Evolutionary conservation across 2,888 invertebrate species (phyloP).

Genomic region (Sphinx pinastri): DNA sequence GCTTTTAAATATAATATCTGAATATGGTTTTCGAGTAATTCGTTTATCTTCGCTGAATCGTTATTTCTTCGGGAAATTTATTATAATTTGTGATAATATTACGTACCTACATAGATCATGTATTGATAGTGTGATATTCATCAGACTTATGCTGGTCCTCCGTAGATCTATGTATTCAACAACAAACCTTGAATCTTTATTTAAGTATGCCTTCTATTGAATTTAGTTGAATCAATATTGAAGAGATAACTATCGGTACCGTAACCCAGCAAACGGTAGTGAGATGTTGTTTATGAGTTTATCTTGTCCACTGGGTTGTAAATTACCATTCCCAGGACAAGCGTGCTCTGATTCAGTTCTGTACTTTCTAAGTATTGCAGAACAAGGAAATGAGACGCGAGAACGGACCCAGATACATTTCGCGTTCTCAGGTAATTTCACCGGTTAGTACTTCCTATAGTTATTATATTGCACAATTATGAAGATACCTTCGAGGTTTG

Average conservation of each 20-base stretch:
- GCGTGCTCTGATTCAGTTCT: slow-evolving; percentile 7
- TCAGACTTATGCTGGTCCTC: no score
- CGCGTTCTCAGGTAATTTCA: background rate
- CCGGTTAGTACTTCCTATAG: background rate
- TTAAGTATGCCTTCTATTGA: no score
- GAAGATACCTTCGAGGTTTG: background rate
- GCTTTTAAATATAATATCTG: no score
- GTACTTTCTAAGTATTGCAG: slow-evolving; percentile 19
- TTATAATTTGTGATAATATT: no score
- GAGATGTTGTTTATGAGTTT: background rate
- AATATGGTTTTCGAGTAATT: no score
- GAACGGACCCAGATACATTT: slow-evolving; percentile 6
- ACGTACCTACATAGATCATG: no score
- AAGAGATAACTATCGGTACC: background rate
- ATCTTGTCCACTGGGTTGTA: background rate
- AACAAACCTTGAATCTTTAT: no score
- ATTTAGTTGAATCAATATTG: no score
- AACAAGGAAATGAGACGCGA: slow-evolving; percentile 15
- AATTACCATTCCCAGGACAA: slow-evolving; percentile 14
- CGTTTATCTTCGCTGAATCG: no score
- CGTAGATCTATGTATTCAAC: no score
- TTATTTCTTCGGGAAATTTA: no score
- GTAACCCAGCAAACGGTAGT: background rate
- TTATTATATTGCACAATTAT: background rate
- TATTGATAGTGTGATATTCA: no score